A percentile compares a stretch with the other conserved stretches of the same genome.
These are phyloP conservation scores for Lepetodrilus schrolli DNA, from an alignment of 2,888 invertebrate genomes.

Conservation along the genomic window DNA sequence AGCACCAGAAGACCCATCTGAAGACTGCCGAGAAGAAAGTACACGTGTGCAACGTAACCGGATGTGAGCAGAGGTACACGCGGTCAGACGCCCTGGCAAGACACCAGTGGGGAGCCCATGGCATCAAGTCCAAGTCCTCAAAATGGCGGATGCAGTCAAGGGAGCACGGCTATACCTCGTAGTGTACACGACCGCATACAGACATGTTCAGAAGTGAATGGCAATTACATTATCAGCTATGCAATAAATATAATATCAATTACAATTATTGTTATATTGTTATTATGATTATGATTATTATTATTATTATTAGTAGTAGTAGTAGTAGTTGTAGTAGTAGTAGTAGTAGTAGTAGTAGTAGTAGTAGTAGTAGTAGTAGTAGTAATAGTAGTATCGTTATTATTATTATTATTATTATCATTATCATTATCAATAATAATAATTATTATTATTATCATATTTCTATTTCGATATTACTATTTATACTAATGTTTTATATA, in stretches of 20 bases:
- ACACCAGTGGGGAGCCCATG: slow-evolving; percentile 46
- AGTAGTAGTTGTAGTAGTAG: background rate
- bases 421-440: too few relatives aligned
- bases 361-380: background rate
- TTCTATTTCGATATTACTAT: too few relatives aligned
- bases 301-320: background rate
- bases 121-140: slow-evolving; percentile 38
- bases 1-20: slow-evolving; percentile 47
- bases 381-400: background rate
- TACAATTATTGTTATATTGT: too few relatives aligned
- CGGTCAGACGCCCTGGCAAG: slow-evolving; percentile 48
- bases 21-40: slow-evolving; percentile 44
- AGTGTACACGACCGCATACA: too few relatives aligned
- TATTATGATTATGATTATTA: too few relatives aligned
- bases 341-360: background rate
- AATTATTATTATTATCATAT: too few relatives aligned
- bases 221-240: too few relatives aligned
- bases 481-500: too few relatives aligned
- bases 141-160: slow-evolving; percentile 13
- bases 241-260: too few relatives aligned
- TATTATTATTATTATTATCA: background rate
- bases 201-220: too few relatives aligned
- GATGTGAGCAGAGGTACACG: slow-evolving; percentile 47
- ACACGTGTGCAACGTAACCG: slow-evolving; percentile 37
- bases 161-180: too few relatives aligned